These are phyloP conservation scores for human DNA, from an alignment of 2,113 vertebrate genomes.

Conservation along the genomic window DNA sequence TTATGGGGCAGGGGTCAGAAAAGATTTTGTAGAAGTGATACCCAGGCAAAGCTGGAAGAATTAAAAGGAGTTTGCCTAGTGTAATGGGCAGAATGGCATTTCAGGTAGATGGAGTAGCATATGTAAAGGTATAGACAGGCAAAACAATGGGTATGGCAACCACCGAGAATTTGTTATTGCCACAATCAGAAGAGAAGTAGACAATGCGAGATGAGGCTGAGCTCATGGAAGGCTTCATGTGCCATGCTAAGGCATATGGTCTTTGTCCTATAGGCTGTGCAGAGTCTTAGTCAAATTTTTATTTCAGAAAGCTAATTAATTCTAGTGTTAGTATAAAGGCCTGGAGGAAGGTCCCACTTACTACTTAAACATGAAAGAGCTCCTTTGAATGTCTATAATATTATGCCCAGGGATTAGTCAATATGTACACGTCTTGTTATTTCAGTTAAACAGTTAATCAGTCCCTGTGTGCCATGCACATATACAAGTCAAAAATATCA, in stretches of 20 bases:
- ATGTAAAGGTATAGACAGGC: background rate
- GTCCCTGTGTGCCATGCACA: background rate
- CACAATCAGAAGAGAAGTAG: background rate
- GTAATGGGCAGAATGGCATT: background rate
- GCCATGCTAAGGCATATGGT: background rate
- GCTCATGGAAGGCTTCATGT: background rate
- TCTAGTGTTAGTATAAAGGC: background rate
- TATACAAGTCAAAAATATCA: background rate
- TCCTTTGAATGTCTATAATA: background rate
- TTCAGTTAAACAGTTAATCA: background rate
- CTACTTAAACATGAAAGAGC: background rate
- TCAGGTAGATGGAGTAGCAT: background rate
- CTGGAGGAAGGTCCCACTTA: background rate
- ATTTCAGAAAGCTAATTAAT: conserved; percentile 29
- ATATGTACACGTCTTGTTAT: background rate
- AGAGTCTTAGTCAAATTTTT: background rate
- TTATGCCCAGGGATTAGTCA: background rate
- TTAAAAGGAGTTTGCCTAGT: background rate
- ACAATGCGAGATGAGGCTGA: background rate
- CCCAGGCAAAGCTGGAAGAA: background rate
- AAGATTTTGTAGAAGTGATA: background rate
- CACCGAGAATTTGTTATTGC: background rate
- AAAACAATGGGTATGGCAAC: background rate
- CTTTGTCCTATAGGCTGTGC: background rate
- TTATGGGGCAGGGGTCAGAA: background rate